phyloP scores from a whole-genome alignment of 2,113 vertebrate species.

The Protobothrops flavoviridis region DNA sequence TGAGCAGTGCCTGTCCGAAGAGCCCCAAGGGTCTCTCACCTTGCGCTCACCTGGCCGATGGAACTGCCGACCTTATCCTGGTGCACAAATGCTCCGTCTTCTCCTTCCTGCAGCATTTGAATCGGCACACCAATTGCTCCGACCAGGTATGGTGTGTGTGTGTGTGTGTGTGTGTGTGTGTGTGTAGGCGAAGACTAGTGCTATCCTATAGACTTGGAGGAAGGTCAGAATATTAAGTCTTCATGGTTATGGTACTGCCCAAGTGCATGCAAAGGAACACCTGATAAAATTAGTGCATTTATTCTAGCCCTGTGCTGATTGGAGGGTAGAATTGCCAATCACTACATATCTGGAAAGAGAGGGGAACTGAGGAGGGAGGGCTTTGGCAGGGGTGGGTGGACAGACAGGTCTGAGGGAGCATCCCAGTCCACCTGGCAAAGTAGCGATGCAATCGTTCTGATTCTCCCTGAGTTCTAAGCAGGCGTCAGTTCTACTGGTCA shows the following conservation, averaged over 20 bases:
- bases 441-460: neutral
- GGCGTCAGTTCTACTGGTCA: neutral
- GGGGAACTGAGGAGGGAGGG: neutral
- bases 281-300: neutral
- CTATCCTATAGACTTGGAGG: too few relatives aligned
- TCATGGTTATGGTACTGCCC: neutral
- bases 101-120: constrained; percentile 75
- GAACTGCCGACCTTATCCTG: constrained; percentile 80
- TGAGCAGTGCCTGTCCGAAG: constrained; percentile 80
- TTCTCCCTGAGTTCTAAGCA: neutral
- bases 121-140: constrained; percentile 75
- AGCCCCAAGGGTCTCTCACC: constrained; percentile 80
- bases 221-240: neutral
- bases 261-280: too few relatives aligned
- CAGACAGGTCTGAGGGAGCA: neutral
- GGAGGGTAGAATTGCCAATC: neutral
- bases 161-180: too few relatives aligned
- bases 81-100: constrained; percentile 72
- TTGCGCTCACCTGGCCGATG: constrained; percentile 79
- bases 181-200: too few relatives aligned
- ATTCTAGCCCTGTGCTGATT: neutral
- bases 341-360: neutral
- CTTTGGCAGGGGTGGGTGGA: neutral
- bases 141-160: constrained; percentile 71
- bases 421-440: neutral